Percentiles rank a stretch among this genome's conserved stretches.
These are phyloP conservation scores for Carlito syrichta DNA, from an alignment of 2,113 vertebrate genomes.

Conservation along the genomic window DNA sequence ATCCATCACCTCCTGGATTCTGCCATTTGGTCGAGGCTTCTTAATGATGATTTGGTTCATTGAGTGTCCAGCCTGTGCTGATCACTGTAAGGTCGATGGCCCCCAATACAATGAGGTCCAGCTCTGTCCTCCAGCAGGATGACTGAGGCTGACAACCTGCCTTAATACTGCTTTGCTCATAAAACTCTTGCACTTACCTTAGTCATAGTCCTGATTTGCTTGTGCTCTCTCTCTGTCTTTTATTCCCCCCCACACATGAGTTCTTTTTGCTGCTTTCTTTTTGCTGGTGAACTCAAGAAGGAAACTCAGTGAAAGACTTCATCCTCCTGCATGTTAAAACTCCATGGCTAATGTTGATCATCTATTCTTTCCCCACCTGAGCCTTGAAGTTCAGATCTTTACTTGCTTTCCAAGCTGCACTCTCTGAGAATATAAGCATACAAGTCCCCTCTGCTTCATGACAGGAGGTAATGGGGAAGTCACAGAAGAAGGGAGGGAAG, in stretches of 20 bases:
- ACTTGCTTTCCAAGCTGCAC: too few species aligned
- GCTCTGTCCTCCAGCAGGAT: not conserved
- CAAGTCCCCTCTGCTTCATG: too few species aligned
- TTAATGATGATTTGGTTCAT: too few species aligned
- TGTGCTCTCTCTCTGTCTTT: not conserved
- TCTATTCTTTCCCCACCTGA: not conserved
- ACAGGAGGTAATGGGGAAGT: too few species aligned
- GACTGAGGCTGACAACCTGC: not conserved
- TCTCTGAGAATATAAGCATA: not conserved
- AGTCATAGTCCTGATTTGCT: not conserved
- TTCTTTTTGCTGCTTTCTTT: not conserved
- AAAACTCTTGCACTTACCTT: rapidly evolving
- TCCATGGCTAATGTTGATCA: rapidly evolving
- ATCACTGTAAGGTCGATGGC: not conserved
- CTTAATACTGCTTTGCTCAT: not conserved
- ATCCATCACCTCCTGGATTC: not conserved
- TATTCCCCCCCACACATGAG: rapidly evolving
- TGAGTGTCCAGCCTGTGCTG: rapidly evolving
- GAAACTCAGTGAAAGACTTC: not conserved
- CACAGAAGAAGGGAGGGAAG: not conserved
- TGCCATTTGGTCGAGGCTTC: too few species aligned
- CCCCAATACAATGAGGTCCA: not conserved
- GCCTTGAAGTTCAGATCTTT: too few species aligned
- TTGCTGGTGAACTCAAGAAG: rapidly evolving
- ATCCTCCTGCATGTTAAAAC: not conserved